Evolutionary conservation across 1,140 invertebrate species (phyloP).

Genomic region (Psix sp.): DNA sequence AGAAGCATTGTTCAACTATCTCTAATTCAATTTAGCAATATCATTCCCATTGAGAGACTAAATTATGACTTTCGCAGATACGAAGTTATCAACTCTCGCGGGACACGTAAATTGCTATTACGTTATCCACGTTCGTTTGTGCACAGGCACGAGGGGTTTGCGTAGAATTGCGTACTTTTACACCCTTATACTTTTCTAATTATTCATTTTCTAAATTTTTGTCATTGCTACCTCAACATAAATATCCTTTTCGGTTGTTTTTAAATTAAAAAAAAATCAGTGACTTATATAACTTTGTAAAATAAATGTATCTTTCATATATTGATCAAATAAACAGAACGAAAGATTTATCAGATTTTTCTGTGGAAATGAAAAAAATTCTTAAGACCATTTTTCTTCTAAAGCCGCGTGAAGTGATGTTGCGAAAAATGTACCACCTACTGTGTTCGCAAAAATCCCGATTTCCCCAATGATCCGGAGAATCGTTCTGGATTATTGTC

Average conservation of each 20-base stretch:
- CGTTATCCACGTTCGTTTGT: conserved; percentile 67
- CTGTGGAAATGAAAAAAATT: no score
- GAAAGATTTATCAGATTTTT: no score
- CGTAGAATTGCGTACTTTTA: conserved; percentile 56
- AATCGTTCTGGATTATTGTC: conserved; percentile 24
- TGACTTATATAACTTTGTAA: no score
- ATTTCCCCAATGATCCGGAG: conserved; percentile 16
- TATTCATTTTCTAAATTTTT: conserved; percentile 68
- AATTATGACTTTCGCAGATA: conserved; percentile 76
- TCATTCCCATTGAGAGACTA: conserved; percentile 75
- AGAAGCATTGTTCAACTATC: conserved; percentile 72
- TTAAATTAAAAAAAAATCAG: no score
- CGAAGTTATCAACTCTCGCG: conserved; percentile 75
- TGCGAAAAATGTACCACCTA: conserved; percentile 18
- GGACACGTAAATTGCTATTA: conserved; percentile 77
- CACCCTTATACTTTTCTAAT: conserved; percentile 64
- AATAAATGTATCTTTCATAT: no score
- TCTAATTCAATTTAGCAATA: conserved; percentile 78
- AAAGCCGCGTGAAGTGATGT: conserved; percentile 3
- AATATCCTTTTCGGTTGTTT: no score
- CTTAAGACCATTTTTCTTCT: no score
- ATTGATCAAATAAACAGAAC: no score
- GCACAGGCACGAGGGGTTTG: conserved; percentile 61
- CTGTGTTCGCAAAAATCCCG: conserved; percentile 17
- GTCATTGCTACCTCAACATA: conserved; percentile 9